Percentiles rank a stretch among this genome's conserved stretches.
Evolutionary conservation across 1,140 invertebrate species (phyloP).

Genomic region (Temnothorax nylanderi): DNA sequence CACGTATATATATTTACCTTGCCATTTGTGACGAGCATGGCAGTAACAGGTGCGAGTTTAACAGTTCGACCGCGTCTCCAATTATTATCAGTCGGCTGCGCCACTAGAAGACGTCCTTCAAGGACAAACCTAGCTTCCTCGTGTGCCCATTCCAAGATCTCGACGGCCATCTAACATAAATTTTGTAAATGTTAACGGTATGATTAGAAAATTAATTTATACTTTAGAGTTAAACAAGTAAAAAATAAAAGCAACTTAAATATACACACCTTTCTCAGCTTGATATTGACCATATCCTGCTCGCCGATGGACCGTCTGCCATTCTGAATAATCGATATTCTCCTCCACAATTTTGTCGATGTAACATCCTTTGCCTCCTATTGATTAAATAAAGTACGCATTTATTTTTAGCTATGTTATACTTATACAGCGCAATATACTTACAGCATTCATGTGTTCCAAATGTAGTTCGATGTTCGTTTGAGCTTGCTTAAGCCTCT

Average conservation of each 20-base stretch:
- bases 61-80: constrained; percentile 95
- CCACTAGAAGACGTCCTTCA: constrained; percentile 94
- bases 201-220: constrained; percentile 9
- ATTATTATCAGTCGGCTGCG: constrained; percentile 95
- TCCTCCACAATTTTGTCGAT: constrained; percentile 94
- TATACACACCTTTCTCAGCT: constrained; percentile 90
- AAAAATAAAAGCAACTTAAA: constrained; percentile 25
- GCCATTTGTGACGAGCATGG: constrained; percentile 94
- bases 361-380: constrained; percentile 95
- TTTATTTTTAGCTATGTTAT: neutral
- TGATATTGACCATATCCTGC: constrained; percentile 94
- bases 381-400: constrained; percentile 11
- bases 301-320: constrained; percentile 90
- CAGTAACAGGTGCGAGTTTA: constrained; percentile 94
- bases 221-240: neutral
- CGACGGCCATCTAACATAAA: constrained; percentile 92
- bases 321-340: constrained; percentile 93
- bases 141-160: constrained; percentile 96
- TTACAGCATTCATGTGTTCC: constrained; percentile 96
- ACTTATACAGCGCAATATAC: constrained; percentile 42
- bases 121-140: constrained; percentile 95
- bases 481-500: constrained; percentile 93
- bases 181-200: neutral
- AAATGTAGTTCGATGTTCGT: constrained; percentile 97
- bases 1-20: constrained; percentile 87